Conservation (phyloP, 2,888 invertebrate genomes). For the Troides helena region DNA sequence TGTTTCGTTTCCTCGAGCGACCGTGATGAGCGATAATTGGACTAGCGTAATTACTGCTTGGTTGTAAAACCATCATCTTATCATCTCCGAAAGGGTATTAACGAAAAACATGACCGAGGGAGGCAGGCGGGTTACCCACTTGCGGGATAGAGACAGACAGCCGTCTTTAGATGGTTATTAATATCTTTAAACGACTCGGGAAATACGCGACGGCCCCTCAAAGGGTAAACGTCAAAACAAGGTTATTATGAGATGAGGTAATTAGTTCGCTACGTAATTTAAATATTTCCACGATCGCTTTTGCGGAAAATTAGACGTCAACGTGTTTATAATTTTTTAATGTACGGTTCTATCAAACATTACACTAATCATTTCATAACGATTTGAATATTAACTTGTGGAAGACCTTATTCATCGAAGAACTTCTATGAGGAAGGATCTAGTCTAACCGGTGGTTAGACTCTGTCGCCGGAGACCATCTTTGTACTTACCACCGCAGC, state of each 20-base stretch:
- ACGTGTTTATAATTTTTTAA: constrained; percentile 6
- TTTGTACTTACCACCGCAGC: no score
- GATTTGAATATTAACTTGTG: background rate
- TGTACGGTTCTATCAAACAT: background rate
- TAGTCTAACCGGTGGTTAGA: no score
- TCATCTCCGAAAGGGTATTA: constrained; percentile 75
- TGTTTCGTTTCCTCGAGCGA: constrained; percentile 48
- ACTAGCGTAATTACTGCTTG: constrained; percentile 74
- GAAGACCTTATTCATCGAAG: background rate
- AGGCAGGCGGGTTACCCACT: constrained; percentile 44
- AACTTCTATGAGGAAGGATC: no score
- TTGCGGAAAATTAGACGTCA: constrained; percentile 41
- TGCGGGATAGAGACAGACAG: constrained; percentile 60
- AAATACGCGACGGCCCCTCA: constrained; percentile 71
- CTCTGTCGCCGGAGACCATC: no score
- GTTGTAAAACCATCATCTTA: constrained; percentile 78
- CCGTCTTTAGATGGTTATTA: constrained; percentile 74
- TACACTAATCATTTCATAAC: background rate
- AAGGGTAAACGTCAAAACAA: constrained; percentile 78
- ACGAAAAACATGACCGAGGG: constrained; percentile 65
- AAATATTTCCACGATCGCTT: constrained; percentile 47
- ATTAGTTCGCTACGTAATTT: constrained; percentile 73
- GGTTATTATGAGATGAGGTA: constrained; percentile 76
- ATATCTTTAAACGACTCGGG: constrained; percentile 71
- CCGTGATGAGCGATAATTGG: constrained; percentile 66